These are phyloP conservation scores for Tetragonula clypearis DNA, from an alignment of 1,140 invertebrate genomes.

Conservation along the genomic window DNA sequence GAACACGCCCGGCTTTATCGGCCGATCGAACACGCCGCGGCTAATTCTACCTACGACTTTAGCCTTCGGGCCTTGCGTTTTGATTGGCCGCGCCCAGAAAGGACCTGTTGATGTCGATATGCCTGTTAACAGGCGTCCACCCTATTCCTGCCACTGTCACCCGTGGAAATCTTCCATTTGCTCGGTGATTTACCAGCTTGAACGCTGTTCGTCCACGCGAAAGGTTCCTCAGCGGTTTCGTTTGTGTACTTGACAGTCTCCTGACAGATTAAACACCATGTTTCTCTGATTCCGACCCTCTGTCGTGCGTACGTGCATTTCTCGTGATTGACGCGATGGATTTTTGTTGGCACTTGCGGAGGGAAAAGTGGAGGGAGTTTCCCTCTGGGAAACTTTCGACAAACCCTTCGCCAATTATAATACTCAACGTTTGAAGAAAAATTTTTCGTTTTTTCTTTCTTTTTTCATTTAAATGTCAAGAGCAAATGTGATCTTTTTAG, in stretches of 20 bases:
- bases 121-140: neutral
- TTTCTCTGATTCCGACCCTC: neutral
- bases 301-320: neutral
- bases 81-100: constrained; percentile 51
- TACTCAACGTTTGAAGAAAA: no score
- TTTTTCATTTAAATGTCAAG: no score
- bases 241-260: neutral
- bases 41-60: constrained; percentile 59
- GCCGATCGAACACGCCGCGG: neutral
- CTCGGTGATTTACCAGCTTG: neutral
- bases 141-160: neutral
- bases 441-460: no score
- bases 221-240: neutral
- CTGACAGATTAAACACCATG: neutral
- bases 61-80: constrained; percentile 40
- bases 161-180: constrained; percentile 8
- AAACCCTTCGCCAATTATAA: neutral
- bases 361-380: neutral
- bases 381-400: neutral
- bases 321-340: neutral
- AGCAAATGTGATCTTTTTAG: no score
- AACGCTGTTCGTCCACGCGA: neutral
- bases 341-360: neutral
- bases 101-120: constrained; percentile 59
- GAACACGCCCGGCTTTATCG: constrained; percentile 52